phyloP scores from a whole-genome alignment of 1,140 invertebrate genomes.

The Phthorimaea operculella region DNA sequence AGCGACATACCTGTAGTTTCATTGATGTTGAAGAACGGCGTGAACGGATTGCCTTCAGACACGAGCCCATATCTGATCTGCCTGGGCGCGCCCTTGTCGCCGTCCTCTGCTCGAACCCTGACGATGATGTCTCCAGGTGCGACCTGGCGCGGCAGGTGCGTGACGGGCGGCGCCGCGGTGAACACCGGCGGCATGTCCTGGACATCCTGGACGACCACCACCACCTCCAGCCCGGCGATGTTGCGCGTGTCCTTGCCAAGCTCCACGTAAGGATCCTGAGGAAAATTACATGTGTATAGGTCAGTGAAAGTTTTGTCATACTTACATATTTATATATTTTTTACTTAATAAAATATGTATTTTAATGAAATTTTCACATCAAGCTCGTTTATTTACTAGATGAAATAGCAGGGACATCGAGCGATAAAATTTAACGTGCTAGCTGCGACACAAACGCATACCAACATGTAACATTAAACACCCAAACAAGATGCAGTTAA shows the following conservation, averaged over 20 bases:
- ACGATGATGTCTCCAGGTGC: conserved; percentile 74
- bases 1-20: conserved; percentile 77
- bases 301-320: too few relatives aligned
- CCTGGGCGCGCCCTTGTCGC: conserved; percentile 85
- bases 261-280: conserved; percentile 86
- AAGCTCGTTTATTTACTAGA: too few relatives aligned
- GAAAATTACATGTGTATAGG: not conserved
- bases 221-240: conserved; percentile 82
- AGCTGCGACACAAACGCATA: too few relatives aligned
- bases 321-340: too few relatives aligned
- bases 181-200: conserved; percentile 90
- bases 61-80: conserved; percentile 85
- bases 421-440: too few relatives aligned
- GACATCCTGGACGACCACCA: conserved; percentile 85
- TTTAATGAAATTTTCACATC: too few relatives aligned
- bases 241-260: conserved; percentile 83
- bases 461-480: too few relatives aligned
- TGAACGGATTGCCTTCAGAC: conserved; percentile 84
- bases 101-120: conserved; percentile 87
- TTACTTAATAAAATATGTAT: too few relatives aligned
- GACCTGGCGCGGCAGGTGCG: conserved; percentile 73
- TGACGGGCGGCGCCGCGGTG: conserved; percentile 82
- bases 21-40: conserved; percentile 84
- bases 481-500: too few relatives aligned
- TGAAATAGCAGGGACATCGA: too few relatives aligned